Conservation (phyloP, 2,113 vertebrate species). For the Sminthopsis crassicaudata region DNA sequence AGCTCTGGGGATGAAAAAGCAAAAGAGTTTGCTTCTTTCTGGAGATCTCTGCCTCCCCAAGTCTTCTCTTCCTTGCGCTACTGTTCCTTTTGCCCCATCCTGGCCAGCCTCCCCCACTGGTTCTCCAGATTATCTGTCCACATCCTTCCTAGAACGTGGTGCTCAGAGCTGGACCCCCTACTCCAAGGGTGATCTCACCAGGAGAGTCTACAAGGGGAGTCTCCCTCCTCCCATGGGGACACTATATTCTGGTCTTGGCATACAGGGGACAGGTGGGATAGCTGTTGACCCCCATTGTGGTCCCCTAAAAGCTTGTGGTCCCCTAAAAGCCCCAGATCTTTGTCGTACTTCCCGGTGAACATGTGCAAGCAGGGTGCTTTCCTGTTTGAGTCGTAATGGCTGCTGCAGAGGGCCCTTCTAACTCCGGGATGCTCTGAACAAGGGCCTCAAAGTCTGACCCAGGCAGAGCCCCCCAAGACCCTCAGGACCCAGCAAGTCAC, state of each 20-base stretch:
- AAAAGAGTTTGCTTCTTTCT: no score
- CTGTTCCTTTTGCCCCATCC: not conserved
- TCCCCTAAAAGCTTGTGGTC: not conserved
- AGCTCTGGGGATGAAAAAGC: not conserved
- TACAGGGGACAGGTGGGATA: not conserved
- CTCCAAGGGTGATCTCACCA: slow-evolving; percentile 10
- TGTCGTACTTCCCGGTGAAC: no score
- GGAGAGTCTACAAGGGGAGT: not conserved
- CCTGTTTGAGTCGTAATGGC: no score
- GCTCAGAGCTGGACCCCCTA: not conserved
- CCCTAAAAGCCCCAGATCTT: not conserved
- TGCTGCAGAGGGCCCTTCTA: not conserved
- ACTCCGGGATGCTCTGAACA: not conserved
- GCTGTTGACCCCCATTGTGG: not conserved
- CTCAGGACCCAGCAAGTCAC: not conserved
- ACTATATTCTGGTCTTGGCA: not conserved
- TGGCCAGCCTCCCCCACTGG: no score
- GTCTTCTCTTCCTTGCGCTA: not conserved
- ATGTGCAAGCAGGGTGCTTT: no score
- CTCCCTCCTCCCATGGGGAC: accelerated
- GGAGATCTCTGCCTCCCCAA: no score
- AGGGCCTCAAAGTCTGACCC: not conserved
- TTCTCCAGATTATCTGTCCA: slow-evolving; percentile 4
- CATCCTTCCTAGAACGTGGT: not conserved
- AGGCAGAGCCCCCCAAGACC: not conserved